Base-by-base conservation (phyloP, 2,888 invertebrate genomes). In the Incurvaria masculella region DNA sequence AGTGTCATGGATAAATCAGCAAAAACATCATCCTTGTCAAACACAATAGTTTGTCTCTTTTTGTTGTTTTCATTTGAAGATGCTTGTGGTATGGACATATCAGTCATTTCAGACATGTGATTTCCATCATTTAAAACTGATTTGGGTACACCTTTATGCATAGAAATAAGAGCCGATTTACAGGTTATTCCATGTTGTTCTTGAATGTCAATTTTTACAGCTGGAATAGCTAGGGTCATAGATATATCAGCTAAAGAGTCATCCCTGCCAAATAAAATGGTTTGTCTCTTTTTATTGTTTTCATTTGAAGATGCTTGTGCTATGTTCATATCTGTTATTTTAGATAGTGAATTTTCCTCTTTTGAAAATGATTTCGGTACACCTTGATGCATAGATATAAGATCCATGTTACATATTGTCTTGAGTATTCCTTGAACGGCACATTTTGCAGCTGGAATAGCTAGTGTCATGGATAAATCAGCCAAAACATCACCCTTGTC, bases 1-100 rank as follows among this genome's bases (percentile, higher is more conserved):
- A 18, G 41, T 10, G 46, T 46, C 21, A 46, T 39, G 23, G 46
- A 46, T n/a, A 46, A 5, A 26, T 46, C 42, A 16, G 42, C 46
- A 5, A 21, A 14, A 10, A 11, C 10, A 19, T 44, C 19, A 14
- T 44, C 44, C 8, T 23, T 26, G 16, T 23, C 26, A 17, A 26
- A 46, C 6, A 46, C 42, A 19, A 39, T 8, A 39, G 39, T 39
- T 17, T 39, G 39, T 39, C 39, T 39, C 14, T 39, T 39, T 4
- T 44, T 23, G n/a, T 44, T 16, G 23, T 16, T 8, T 5, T 19
- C 42, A 3, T 42, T n/a, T 20, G 20, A 18, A 26, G 26, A 21
- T 23, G n/a, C n/a, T n/a, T n/a, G n/a, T n/a, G n/a, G n/a, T n/a
- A n/a, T n/a, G n/a, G n/a, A n/a, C n/a, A n/a, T n/a, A n/a, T n/a